Evolutionary conservation across 64 coral and sea anemone species (phyloP).

Genomic region (Montipora efflorescens): DNA sequence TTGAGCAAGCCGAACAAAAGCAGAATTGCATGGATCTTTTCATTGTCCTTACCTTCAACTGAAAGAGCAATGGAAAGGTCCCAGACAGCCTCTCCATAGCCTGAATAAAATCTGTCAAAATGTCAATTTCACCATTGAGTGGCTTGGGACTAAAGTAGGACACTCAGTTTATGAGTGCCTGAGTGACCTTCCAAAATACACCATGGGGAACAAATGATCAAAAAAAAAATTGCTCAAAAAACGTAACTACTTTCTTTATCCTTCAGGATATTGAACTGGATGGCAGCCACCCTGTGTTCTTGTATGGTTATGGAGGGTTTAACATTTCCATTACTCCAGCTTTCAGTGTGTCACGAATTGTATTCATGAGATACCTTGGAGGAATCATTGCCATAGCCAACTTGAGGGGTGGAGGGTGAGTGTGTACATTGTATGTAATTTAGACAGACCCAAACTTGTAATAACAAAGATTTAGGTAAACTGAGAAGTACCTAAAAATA

Average conservation of each 20-base stretch:
- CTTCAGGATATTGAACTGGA: constrained; percentile 83
- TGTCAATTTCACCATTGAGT: too few relatives aligned
- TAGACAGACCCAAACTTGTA: not conserved
- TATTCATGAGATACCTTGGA: constrained; percentile 90
- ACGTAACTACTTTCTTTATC: not conserved
- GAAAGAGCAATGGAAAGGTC: too few relatives aligned
- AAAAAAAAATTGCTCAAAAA: too few relatives aligned
- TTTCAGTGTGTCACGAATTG: constrained; percentile 94
- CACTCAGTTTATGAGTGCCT: too few relatives aligned
- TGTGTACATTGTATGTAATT: not conserved
- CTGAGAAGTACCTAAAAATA: too few relatives aligned
- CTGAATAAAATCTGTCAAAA: too few relatives aligned
- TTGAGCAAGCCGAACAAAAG: too few relatives aligned
- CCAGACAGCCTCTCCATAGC: too few relatives aligned
- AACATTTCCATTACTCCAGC: constrained; percentile 94
- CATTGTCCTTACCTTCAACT: not conserved
- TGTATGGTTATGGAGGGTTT: constrained; percentile 98
- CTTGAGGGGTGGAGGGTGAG: constrained; percentile 92
- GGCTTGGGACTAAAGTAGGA: too few relatives aligned
- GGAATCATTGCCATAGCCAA: constrained; percentile 90
- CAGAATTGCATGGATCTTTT: not conserved
- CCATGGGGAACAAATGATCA: too few relatives aligned
- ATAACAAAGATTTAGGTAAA: too few relatives aligned
- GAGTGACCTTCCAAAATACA: too few relatives aligned
- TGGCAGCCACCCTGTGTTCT: constrained; percentile 80